These are phyloP conservation scores for Meriones unguiculatus DNA, from an alignment of 2,113 vertebrate genomes.

Conservation along the genomic window DNA sequence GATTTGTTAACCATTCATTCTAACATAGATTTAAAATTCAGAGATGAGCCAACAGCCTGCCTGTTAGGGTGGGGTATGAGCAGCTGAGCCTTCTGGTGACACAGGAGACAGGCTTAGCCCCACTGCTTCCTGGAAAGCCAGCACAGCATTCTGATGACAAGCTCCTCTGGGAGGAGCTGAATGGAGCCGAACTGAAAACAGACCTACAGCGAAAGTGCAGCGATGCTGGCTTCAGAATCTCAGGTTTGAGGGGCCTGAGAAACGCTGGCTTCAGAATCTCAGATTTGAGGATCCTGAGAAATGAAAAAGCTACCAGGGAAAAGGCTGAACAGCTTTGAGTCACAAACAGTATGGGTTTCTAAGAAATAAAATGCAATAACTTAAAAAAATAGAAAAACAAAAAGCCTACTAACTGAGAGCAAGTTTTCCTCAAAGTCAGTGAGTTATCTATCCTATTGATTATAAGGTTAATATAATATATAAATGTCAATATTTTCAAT, in stretches of 20 bases:
- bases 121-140: not conserved
- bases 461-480: constrained; percentile 55
- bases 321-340: not conserved
- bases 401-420: not conserved
- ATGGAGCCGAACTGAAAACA: not conserved
- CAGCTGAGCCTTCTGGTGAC: not conserved
- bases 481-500: constrained; percentile 63
- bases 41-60: not conserved
- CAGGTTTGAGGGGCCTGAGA: too few species aligned
- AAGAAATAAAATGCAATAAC: not conserved
- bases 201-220: not conserved
- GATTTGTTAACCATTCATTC: not conserved
- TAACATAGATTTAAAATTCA: not conserved
- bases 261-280: not conserved
- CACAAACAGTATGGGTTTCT: not conserved
- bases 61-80: not conserved
- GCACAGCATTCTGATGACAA: not conserved
- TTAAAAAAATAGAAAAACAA: not conserved
- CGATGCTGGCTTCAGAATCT: too few species aligned
- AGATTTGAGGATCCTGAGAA: not conserved
- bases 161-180: not conserved
- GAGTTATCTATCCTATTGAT: not conserved
- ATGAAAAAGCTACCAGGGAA: not conserved
- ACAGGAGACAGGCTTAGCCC: fast-evolving
- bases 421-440: not conserved